Evolutionary conservation across 2,113 vertebrate species (phyloP).

Genomic region (Lamprotornis superbus): DNA sequence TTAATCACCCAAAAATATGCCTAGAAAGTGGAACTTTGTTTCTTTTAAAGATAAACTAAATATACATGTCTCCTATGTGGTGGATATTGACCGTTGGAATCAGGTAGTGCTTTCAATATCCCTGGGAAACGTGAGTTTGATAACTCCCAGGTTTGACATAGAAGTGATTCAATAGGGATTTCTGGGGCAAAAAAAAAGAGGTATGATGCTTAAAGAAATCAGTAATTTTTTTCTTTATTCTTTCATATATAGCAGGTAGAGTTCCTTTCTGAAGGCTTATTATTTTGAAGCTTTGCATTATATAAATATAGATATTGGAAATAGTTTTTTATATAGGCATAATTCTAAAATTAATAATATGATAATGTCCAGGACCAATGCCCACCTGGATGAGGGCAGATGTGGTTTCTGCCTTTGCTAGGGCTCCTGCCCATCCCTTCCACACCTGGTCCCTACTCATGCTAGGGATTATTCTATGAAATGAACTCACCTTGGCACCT

Average conservation of each 20-base stretch:
- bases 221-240: not conserved
- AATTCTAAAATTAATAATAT: not conserved
- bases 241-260: not conserved
- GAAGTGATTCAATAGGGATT: not conserved
- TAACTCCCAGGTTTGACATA: not conserved
- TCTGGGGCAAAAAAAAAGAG: not conserved
- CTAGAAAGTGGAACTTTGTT: not conserved
- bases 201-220: not conserved
- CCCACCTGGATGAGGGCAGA: fast-evolving
- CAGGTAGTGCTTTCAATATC: not conserved
- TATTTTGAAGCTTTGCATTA: not conserved
- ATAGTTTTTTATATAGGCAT: not conserved
- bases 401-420: fast-evolving
- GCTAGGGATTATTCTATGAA: not conserved
- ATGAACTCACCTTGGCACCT: too few relatives aligned
- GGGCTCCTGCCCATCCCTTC: not conserved
- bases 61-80: not conserved
- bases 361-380: not conserved
- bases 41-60: not conserved
- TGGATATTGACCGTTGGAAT: not conserved
- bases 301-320: not conserved
- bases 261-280: not conserved
- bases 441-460: not conserved
- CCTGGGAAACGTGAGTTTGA: not conserved
- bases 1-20: not conserved